These are phyloP conservation scores for Mimumesa dahlbomi DNA, from an alignment of 2,888 invertebrate species.

Conservation along the genomic window DNA sequence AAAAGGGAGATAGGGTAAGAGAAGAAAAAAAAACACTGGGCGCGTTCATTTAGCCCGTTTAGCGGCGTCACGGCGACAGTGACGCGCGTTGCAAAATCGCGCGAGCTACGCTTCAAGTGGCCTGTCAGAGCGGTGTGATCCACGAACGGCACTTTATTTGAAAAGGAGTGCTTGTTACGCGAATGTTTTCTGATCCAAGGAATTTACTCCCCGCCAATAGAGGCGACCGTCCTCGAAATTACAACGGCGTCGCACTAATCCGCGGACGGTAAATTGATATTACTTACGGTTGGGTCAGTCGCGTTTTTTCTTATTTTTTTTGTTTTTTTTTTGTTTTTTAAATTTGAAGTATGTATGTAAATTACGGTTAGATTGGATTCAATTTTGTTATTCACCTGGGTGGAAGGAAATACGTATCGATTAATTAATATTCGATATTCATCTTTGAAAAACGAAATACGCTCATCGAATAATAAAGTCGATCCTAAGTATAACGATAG, in stretches of 20 bases:
- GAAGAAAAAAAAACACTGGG: conserved; percentile 18
- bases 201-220: conserved; percentile 2
- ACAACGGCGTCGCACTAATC: not conserved
- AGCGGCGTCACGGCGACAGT: conserved; percentile 44
- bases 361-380: no score
- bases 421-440: no score
- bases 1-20: conserved; percentile 19
- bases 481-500: no score
- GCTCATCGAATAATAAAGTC: no score
- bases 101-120: conserved; percentile 36
- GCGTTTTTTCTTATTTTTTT: no score
- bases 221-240: not conserved
- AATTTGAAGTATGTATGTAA: no score
- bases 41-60: conserved; percentile 63
- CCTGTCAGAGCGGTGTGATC: conserved; percentile 9
- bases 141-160: conserved; percentile 35
- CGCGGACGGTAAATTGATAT: no score
- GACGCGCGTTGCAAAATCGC: conserved; percentile 58
- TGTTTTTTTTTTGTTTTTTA: no score
- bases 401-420: no score
- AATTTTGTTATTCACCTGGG: no score
- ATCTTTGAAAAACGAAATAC: no score
- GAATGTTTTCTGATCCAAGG: conserved; percentile 18
- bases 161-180: conserved; percentile 40
- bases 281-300: no score